These are phyloP conservation scores for Eucera pruinosa DNA, from an alignment of 2,888 invertebrate species.

Conservation along the genomic window DNA sequence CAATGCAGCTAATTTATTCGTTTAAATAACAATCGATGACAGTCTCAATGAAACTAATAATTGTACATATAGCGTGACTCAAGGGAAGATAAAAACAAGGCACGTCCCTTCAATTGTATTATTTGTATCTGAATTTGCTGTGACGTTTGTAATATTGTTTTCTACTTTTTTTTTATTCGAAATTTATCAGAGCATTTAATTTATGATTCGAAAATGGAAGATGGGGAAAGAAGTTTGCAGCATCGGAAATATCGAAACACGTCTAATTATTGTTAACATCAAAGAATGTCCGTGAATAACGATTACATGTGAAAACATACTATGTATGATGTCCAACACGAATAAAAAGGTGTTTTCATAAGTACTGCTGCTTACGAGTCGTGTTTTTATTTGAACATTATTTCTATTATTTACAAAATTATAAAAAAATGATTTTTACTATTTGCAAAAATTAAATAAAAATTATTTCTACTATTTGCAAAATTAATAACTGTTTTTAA, in stretches of 20 bases:
- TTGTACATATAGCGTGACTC: conserved; percentile 61
- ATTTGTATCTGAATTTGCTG: conserved; percentile 28
- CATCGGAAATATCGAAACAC: conserved; percentile 52
- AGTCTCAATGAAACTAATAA: conserved; percentile 43
- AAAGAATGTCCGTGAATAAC: conserved; percentile 68
- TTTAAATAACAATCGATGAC: conserved; percentile 33
- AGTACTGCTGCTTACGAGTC: conserved; percentile 49
- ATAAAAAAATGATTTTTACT: not conserved
- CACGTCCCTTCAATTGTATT: conserved; percentile 13
- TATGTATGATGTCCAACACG: conserved; percentile 64
- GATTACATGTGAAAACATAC: conserved; percentile 68
- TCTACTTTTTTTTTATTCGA: conserved; percentile 54
- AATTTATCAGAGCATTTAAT: conserved; percentile 54
- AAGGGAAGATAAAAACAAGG: conserved; percentile 19
- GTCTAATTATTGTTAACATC: conserved; percentile 63
- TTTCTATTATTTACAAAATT: too few species aligned
- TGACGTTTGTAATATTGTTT: conserved; percentile 50
- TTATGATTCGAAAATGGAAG: conserved; percentile 72
- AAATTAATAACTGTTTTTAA: too few species aligned
- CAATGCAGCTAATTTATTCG: conserved; percentile 63
- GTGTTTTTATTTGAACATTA: not conserved
- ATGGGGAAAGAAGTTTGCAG: conserved; percentile 77
- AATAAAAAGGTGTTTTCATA: conserved; percentile 77
- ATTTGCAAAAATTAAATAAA: not conserved
- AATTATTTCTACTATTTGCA: not conserved